These are phyloP conservation scores for Macropus fuliginosus DNA, from an alignment of 2,797 vertebrate genomes.

Conservation along the genomic window DNA sequence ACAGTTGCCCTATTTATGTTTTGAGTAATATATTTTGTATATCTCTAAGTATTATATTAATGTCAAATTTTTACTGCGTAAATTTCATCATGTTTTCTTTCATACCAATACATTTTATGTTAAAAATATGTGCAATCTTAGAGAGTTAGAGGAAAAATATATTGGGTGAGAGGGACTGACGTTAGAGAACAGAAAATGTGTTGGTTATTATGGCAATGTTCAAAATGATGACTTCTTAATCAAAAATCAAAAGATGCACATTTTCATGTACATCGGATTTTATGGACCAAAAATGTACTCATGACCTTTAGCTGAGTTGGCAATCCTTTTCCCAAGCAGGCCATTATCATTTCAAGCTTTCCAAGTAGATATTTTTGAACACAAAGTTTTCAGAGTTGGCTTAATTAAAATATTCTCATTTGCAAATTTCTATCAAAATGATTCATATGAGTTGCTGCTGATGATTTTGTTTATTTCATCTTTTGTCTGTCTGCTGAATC, in stretches of 20 bases:
- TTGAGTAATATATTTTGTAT: background rate
- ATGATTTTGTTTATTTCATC: background rate
- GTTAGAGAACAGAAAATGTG: background rate
- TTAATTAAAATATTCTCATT: slow-evolving; percentile 11
- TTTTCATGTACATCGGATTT: background rate
- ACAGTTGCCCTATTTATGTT: background rate
- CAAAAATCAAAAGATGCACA: background rate
- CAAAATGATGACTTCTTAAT: background rate
- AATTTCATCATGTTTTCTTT: background rate
- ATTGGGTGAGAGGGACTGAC: background rate
- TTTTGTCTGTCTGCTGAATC: background rate
- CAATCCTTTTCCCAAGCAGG: background rate
- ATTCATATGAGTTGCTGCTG: background rate
- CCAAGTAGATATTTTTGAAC: background rate
- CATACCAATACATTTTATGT: background rate
- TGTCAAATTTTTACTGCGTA: background rate
- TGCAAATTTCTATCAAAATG: slow-evolving; percentile 9
- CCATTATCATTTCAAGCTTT: background rate
- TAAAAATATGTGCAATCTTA: background rate
- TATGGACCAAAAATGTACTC: background rate
- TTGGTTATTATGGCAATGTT: background rate
- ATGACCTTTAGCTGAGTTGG: background rate
- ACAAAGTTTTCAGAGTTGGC: background rate
- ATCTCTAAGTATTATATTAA: background rate
- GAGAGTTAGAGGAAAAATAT: background rate